These are phyloP conservation scores for Sitta carolinensis DNA, from an alignment of 2,797 vertebrate species.

Conservation along the genomic window DNA sequence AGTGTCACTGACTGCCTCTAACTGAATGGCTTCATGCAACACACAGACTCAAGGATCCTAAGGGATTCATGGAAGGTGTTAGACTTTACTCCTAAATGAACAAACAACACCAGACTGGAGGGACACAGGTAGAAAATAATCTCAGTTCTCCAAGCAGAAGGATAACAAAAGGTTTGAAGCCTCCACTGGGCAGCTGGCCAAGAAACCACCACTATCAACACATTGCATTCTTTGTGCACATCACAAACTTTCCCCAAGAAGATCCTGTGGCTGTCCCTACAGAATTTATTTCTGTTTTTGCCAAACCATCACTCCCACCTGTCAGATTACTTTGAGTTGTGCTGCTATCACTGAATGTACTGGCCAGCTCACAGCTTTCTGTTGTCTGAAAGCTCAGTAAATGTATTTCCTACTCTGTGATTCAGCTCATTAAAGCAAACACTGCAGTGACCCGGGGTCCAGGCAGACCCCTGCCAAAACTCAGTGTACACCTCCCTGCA, in stretches of 20 bases:
- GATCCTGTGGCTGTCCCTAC: neutral
- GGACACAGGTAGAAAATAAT: neutral
- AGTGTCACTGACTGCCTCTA: slow-evolving; percentile 27
- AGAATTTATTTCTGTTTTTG: neutral
- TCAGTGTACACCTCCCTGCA: neutral
- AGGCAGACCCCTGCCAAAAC: neutral
- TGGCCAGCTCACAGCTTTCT: neutral
- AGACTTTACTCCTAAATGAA: slow-evolving; percentile 40
- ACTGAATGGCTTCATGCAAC: slow-evolving; percentile 25
- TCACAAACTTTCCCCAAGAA: neutral
- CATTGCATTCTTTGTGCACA: neutral
- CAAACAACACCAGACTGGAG: slow-evolving; percentile 39
- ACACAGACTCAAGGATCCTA: slow-evolving; percentile 31
- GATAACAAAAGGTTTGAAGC: neutral
- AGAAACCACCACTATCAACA: neutral
- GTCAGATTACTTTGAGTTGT: neutral
- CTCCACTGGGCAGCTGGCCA: neutral
- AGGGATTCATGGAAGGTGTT: neutral
- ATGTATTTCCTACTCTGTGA: neutral
- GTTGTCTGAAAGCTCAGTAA: neutral
- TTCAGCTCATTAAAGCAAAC: slow-evolving; percentile 13
- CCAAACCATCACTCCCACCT: neutral
- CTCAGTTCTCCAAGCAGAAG: neutral
- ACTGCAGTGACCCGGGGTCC: neutral
- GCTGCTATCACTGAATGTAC: neutral